phyloP scores from a whole-genome alignment of 2,888 invertebrate genomes.

The Podotricha telesiphe region DNA sequence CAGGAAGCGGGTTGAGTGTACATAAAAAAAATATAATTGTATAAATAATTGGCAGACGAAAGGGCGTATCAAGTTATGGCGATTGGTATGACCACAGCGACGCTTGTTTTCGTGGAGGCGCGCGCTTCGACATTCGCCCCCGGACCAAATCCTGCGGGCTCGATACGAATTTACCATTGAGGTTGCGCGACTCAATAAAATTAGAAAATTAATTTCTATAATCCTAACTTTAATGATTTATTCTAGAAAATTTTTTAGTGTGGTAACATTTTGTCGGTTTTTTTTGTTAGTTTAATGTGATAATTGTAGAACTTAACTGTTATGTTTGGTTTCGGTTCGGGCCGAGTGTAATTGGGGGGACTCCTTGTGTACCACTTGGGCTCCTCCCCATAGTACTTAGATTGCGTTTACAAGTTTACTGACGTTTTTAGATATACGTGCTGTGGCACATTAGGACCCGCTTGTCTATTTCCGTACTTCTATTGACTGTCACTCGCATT shows the following conservation, averaged over 20 bases:
- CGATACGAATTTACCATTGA: slow-evolving; percentile 69
- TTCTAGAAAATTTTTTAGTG: slow-evolving; percentile 80
- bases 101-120: slow-evolving; percentile 61
- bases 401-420: slow-evolving; percentile 37
- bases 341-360: slow-evolving; percentile 33
- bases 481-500: not conserved
- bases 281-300: slow-evolving; percentile 71
- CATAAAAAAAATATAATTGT: slow-evolving; percentile 61
- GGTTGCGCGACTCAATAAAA: slow-evolving; percentile 58
- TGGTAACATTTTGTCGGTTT: slow-evolving; percentile 72
- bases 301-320: slow-evolving; percentile 68
- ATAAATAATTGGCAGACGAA: slow-evolving; percentile 55
- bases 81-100: slow-evolving; percentile 75
- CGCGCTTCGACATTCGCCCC: slow-evolving; percentile 58
- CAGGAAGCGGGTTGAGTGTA: slow-evolving; percentile 76
- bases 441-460: slow-evolving; percentile 1
- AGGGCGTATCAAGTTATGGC: slow-evolving; percentile 58
- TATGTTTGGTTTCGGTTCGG: slow-evolving; percentile 69
- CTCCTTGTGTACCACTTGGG: slow-evolving; percentile 22
- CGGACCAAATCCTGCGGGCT: slow-evolving; percentile 52
- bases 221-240: slow-evolving; percentile 60
- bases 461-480: slow-evolving; percentile 3
- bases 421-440: slow-evolving; percentile 30
- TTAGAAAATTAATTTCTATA: slow-evolving; percentile 70
- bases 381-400: slow-evolving; percentile 38